Conservation (phyloP, 2,113 vertebrate species). For the Thamnophis sirtalis region DNA sequence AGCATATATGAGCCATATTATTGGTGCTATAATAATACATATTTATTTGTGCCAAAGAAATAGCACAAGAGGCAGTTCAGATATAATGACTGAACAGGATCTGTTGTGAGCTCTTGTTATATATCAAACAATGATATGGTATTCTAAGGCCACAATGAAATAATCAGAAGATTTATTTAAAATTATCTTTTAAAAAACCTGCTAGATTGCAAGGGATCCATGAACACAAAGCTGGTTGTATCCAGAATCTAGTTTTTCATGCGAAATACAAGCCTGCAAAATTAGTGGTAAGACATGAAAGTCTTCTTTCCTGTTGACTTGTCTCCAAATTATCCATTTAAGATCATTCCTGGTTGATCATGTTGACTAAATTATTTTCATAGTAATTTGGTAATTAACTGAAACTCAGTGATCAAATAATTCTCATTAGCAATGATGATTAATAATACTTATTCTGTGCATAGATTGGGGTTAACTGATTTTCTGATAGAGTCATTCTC, state of each 20-base stretch:
- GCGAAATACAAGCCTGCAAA: background rate
- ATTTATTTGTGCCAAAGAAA: background rate
- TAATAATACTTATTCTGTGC: background rate
- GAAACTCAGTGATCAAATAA: background rate
- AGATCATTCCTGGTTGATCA: background rate
- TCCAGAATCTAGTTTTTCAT: background rate
- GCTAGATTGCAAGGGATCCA: background rate
- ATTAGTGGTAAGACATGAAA: too few species aligned
- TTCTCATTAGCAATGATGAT: background rate
- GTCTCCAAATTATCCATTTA: background rate
- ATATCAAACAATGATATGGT: background rate
- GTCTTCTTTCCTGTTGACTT: background rate
- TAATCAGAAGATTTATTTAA: background rate
- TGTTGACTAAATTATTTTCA: background rate
- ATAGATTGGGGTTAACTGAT: background rate
- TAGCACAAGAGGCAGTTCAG: background rate
- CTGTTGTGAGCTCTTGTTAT: background rate
- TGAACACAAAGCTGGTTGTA: background rate
- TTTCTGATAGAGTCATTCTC: background rate
- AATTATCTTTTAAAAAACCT: background rate
- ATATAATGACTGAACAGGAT: background rate
- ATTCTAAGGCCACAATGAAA: background rate
- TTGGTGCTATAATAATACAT: background rate
- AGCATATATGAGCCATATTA: background rate
- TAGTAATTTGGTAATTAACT: background rate